These are phyloP conservation scores for Parnassius mnemosyne DNA, from an alignment of 2,888 invertebrate genomes.

Conservation along the genomic window DNA sequence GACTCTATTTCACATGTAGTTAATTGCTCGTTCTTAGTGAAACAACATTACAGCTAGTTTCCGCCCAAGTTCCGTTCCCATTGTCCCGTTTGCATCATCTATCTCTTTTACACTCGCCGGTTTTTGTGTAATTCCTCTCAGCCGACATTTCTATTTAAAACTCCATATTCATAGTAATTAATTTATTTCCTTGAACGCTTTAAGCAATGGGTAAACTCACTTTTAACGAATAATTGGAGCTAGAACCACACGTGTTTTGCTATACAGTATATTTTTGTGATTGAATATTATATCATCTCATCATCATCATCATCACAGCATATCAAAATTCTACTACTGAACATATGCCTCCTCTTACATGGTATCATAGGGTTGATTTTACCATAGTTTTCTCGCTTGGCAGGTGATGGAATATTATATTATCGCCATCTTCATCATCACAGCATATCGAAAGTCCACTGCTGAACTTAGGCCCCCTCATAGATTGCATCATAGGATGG, in stretches of 20 bases:
- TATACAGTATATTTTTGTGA: background rate
- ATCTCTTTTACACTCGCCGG: slow-evolving; percentile 29
- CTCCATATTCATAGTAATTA: slow-evolving; percentile 39
- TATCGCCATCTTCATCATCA: too few relatives aligned
- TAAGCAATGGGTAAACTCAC: slow-evolving; percentile 2
- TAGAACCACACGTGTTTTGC: slow-evolving; percentile 1
- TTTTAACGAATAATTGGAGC: slow-evolving; percentile 18
- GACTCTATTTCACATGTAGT: slow-evolving; percentile 22
- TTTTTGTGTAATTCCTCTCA: slow-evolving; percentile 24
- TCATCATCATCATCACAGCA: too few relatives aligned
- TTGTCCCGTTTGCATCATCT: slow-evolving; percentile 34
- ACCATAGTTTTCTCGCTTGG: too few relatives aligned
- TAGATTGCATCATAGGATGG: too few relatives aligned
- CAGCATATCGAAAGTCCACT: too few relatives aligned
- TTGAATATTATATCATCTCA: too few relatives aligned
- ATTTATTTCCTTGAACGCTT: slow-evolving; percentile 31
- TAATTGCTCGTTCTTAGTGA: slow-evolving; percentile 41
- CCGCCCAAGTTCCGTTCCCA: slow-evolving; percentile 42
- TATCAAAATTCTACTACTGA: too few relatives aligned
- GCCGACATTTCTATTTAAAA: slow-evolving; percentile 36
- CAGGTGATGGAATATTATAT: too few relatives aligned
- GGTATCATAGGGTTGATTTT: too few relatives aligned
- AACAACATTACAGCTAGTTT: slow-evolving; percentile 47
- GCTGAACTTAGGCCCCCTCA: too few relatives aligned
- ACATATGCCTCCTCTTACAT: too few relatives aligned